These are phyloP conservation scores for Athrips mouffetella DNA, from an alignment of 2,888 invertebrate species.

Conservation along the genomic window DNA sequence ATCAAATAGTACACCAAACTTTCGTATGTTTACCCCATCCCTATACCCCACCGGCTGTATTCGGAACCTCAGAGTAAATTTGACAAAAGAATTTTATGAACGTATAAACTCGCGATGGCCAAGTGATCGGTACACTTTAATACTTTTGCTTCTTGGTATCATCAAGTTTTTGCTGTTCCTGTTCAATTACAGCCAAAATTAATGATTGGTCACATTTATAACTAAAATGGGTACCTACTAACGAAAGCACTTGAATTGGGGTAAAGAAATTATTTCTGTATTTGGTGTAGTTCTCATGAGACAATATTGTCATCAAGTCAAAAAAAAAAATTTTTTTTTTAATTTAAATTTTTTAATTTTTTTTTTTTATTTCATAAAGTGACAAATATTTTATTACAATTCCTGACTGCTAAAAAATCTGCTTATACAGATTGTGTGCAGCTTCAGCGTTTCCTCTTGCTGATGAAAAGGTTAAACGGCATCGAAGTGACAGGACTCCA, in stretches of 20 bases:
- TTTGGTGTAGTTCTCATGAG: not conserved
- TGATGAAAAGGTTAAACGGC: no score
- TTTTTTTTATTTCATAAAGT: no score
- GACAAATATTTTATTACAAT: no score
- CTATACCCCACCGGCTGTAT: conserved; percentile 43
- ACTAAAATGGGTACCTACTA: conserved; percentile 31
- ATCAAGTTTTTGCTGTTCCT: conserved; percentile 60
- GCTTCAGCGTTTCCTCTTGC: no score
- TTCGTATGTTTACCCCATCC: not conserved
- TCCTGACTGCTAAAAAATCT: no score
- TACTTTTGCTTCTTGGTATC: conserved; percentile 63
- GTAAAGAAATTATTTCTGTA: not conserved
- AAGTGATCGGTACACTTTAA: conserved; percentile 59
- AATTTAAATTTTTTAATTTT: no score
- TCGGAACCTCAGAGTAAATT: conserved; percentile 68
- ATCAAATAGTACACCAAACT: not conserved
- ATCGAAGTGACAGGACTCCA: no score
- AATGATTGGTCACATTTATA: conserved; percentile 71
- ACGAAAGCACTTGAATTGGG: not conserved
- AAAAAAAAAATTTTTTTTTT: not conserved
- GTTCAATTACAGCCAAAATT: conserved; percentile 74
- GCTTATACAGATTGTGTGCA: no score
- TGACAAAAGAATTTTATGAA: conserved; percentile 76
- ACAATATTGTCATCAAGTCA: conserved; percentile 5
- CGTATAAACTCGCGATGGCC: conserved; percentile 69